A percentile compares a stretch with the other conserved stretches of the same genome.
Conservation (phyloP, 2,797 vertebrate species). For the Phoeniculus purpureus region DNA sequence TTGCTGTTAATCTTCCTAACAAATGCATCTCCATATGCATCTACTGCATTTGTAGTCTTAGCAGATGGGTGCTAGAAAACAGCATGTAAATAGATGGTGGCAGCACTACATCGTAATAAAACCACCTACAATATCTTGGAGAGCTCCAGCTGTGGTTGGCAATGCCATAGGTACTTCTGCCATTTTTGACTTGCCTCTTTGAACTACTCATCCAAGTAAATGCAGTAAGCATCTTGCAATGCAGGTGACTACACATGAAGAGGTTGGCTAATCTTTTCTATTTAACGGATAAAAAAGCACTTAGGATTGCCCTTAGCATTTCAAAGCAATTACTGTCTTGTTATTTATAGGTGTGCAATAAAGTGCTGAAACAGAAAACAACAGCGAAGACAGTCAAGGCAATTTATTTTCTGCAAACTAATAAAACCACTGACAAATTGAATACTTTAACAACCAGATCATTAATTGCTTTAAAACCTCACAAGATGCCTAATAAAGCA, state of each 20-base stretch:
- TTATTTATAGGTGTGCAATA: not conserved
- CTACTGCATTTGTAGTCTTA: not conserved
- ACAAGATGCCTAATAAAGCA: not conserved
- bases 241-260: not conserved
- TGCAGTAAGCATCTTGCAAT: not conserved
- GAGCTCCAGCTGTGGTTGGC: not conserved
- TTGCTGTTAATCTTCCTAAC: not conserved
- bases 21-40: not conserved
- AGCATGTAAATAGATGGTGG: not conserved
- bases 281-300: not conserved
- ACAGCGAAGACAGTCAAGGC: not conserved
- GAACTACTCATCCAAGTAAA: not conserved
- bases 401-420: not conserved
- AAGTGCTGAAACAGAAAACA: not conserved
- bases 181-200: not conserved
- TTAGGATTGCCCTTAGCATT: not conserved
- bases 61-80: not conserved
- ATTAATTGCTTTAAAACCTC: not conserved
- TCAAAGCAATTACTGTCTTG: not conserved
- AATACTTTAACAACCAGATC: not conserved
- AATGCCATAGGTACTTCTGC: not conserved
- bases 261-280: not conserved
- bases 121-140: not conserved
- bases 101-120: not conserved
- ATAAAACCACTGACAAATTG: not conserved